phyloP scores from a whole-genome alignment of 2,888 invertebrate genomes.

The Byasa hedistus region DNA sequence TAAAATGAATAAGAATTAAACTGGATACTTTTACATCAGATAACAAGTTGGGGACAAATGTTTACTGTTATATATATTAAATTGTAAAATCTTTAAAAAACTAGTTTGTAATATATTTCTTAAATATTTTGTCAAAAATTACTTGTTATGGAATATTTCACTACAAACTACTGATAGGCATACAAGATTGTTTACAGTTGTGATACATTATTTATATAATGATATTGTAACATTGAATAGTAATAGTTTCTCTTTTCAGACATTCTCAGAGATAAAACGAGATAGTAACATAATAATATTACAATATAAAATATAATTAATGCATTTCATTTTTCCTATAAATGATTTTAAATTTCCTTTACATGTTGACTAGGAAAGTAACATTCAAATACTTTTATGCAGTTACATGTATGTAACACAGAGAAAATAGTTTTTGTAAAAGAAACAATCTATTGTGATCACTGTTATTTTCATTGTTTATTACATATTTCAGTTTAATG shows the following conservation, averaged over 20 bases:
- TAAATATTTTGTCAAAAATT: background rate
- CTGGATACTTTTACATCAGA: background rate
- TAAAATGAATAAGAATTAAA: background rate
- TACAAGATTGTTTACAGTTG: background rate
- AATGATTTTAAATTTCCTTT: background rate
- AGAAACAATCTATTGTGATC: conserved; percentile 19
- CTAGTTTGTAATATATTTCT: background rate
- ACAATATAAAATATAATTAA: background rate
- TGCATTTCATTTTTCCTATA: background rate
- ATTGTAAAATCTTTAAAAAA: background rate
- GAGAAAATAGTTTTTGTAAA: background rate
- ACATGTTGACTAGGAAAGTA: background rate
- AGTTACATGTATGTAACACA: background rate
- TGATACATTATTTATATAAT: background rate
- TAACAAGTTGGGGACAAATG: background rate
- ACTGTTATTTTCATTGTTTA: conserved; percentile 16
- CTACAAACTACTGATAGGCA: background rate
- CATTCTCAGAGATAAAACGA: background rate
- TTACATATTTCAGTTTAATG: background rate
- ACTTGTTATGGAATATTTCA: background rate
- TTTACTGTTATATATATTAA: background rate
- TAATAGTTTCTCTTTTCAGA: conserved; percentile 1
- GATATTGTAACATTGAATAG: conserved; percentile 2
- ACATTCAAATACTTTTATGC: background rate
- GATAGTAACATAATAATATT: background rate